A percentile compares a stretch with the other conserved stretches of the same genome.
phyloP scores from a whole-genome alignment of 2,113 vertebrate species.

The Corvus moneduloides region DNA sequence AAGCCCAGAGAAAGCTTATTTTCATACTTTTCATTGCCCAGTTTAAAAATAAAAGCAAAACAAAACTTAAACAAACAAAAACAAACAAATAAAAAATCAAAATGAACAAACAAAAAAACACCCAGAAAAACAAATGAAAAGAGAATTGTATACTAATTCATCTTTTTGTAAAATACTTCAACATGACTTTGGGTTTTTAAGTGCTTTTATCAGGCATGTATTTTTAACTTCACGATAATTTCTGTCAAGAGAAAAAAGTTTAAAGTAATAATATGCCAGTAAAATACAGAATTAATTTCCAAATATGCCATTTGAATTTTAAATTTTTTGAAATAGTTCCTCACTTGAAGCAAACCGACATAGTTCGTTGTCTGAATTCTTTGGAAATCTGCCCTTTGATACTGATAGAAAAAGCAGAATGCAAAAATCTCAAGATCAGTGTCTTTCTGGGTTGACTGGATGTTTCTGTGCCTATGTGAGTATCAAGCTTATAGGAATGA shows the following conservation, averaged over 20 bases:
- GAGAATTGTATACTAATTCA: accelerated
- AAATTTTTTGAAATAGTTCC: not conserved
- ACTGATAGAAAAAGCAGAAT: not conserved
- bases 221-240: not conserved
- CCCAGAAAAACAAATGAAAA: too few species aligned
- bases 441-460: not conserved
- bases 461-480: not conserved
- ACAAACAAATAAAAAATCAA: not conserved
- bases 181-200: not conserved
- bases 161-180: not conserved
- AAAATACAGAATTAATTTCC: not conserved
- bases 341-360: not conserved
- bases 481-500: not conserved
- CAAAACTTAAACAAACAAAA: not conserved
- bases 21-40: not conserved
- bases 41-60: not conserved
- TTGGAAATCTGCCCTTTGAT: not conserved
- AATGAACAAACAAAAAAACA: not conserved
- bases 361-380: not conserved
- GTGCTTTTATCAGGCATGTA: not conserved
- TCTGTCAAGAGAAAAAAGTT: not conserved
- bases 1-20: not conserved
- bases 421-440: not conserved
- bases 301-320: not conserved
- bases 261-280: not conserved